phyloP scores from a whole-genome alignment of 2,797 vertebrate genomes.

The Uromys caudimaculatus region DNA sequence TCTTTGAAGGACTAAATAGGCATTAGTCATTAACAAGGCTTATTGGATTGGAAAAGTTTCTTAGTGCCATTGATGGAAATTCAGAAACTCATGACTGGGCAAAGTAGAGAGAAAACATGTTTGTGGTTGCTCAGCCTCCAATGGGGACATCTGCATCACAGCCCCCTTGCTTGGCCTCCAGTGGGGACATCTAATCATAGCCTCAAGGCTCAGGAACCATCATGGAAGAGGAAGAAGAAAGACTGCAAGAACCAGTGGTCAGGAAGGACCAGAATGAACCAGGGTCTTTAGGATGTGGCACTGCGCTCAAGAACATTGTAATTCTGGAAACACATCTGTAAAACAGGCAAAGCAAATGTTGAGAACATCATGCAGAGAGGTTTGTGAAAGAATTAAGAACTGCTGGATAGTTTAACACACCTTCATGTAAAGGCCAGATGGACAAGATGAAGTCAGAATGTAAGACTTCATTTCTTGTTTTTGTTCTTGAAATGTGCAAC shows the following conservation, averaged over 20 bases:
- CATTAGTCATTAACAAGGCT: background rate
- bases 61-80: background rate
- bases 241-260: background rate
- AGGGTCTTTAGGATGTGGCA: no score
- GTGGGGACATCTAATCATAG: background rate
- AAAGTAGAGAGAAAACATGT: background rate
- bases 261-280: background rate
- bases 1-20: slow-evolving; percentile 1
- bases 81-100: background rate
- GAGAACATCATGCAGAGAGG: background rate
- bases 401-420: slow-evolving; percentile 8
- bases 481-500: background rate
- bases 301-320: background rate
- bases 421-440: background rate
- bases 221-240: background rate
- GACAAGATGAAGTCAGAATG: background rate
- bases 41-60: background rate
- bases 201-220: background rate
- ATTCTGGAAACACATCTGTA: background rate
- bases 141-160: background rate
- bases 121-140: background rate
- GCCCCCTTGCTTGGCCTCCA: background rate
- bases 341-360: background rate
- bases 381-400: background rate
- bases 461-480: background rate